These are phyloP conservation scores for Plemyria rubiginata DNA, from an alignment of 2,888 invertebrate genomes.

Conservation along the genomic window DNA sequence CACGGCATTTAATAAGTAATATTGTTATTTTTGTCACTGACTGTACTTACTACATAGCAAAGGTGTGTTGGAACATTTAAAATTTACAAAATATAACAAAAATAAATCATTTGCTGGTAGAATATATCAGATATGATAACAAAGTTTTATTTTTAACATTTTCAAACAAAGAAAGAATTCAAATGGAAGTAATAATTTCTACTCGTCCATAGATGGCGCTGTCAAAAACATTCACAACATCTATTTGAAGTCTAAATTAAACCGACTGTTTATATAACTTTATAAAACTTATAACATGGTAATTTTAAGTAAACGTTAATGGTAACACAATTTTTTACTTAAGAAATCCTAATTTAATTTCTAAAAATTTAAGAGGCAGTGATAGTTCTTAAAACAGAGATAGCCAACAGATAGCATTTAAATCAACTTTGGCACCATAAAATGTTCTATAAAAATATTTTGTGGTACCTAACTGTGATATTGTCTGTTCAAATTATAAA, in stretches of 20 bases:
- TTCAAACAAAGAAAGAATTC: background rate
- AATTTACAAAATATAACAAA: background rate
- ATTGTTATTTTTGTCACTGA: too few species aligned
- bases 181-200: background rate
- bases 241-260: background rate
- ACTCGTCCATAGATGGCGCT: slow-evolving; percentile 16
- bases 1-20: too few species aligned
- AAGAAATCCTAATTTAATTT: background rate
- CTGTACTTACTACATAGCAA: too few species aligned
- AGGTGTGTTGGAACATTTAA: too few species aligned
- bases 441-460: slow-evolving; percentile 2
- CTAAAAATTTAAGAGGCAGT: background rate
- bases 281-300: slow-evolving; percentile 14
- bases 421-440: slow-evolving; percentile 10
- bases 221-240: background rate
- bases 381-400: slow-evolving; percentile 1
- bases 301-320: slow-evolving; percentile 19
- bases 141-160: background rate
- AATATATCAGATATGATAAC: too few species aligned
- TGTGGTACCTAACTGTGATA: slow-evolving; percentile 1
- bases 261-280: slow-evolving; percentile 1
- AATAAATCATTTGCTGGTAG: background rate
- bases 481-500: background rate
- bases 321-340: slow-evolving; percentile 18
- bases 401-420: slow-evolving; percentile 19